A percentile compares a stretch with the other conserved stretches of the same genome.
phyloP scores from a whole-genome alignment of 1,140 invertebrate species.

The Reticulitermes speratus region DNA sequence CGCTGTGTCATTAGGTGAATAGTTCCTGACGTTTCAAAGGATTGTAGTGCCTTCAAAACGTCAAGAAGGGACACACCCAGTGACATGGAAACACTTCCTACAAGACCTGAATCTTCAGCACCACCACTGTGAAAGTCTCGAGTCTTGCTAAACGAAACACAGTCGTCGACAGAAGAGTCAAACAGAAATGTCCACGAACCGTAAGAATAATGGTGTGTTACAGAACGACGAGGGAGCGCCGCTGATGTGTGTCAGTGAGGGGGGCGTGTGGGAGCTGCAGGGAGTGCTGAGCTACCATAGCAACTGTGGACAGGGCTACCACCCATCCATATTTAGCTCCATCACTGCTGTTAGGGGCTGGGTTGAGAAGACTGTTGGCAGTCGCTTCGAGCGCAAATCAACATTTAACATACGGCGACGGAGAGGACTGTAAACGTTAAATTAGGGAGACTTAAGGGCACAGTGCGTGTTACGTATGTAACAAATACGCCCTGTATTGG shows the following conservation, averaged over 20 bases:
- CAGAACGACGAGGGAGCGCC: conserved; percentile 66
- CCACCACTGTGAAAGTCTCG: too few species aligned
- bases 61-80: too few species aligned
- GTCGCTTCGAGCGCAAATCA: conserved; percentile 36
- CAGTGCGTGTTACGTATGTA: too few species aligned
- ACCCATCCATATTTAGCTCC: conserved; percentile 58
- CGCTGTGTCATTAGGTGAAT: too few species aligned
- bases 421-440: background rate
- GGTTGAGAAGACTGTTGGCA: conserved; percentile 40
- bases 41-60: too few species aligned
- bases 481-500: too few species aligned
- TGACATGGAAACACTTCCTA: too few species aligned
- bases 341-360: conserved; percentile 42
- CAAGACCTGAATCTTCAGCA: too few species aligned
- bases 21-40: too few species aligned
- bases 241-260: conserved; percentile 60
- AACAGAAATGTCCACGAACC: too few species aligned
- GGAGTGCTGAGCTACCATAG: conserved; percentile 60
- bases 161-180: too few species aligned
- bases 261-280: conserved; percentile 59
- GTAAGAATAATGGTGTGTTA: conserved; percentile 36
- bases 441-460: background rate
- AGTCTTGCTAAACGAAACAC: too few species aligned
- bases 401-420: conserved; percentile 36
- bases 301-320: conserved; percentile 56